Evolutionary conservation across 2,888 invertebrate species (phyloP), one percentile per base, ranked within the genome.

Genomic region (Rhamphomyia laevipes): DNA sequence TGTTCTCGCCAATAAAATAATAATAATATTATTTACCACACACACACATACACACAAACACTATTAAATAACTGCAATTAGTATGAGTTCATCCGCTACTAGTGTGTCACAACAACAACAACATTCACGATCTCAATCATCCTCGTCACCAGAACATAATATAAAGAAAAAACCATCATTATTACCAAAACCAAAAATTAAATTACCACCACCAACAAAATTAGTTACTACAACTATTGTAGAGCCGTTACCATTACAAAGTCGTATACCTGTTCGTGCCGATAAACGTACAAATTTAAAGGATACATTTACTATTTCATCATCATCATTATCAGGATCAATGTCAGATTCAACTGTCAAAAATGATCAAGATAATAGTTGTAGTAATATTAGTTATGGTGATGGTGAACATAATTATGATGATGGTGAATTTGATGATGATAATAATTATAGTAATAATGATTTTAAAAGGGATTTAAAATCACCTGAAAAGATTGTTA

Each of bases 131-230:
- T 51, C 40, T 27, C 35, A 37, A 30, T 50, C 50, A 35, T 23
- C 51, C 15, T 23, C 43, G 9, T 23, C 53, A 27, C 45, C 51
- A 18, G 46, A 43, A 18, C 30, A 46, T 44, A 35, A 45, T 31
- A 18, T 27, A 40, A 50, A 43, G 48, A 51, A 43, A 51, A 66
- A 68, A 55, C 68, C 68, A 38, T 68, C 68, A 44, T 57, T 68
- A 57, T 53, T 68, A 58, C 68, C 68, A 44, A 68, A 69, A 58
- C 68, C 68, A 57, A 68, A 67, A 62, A 62, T 67, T 31, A 54
- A 53, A 46, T 41, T 54, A 42, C 62, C 67, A 46, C 63, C 59
- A 49, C 53, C 58, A 62, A 55, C 62, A 63, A 51, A 58, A 59
- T 27, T 59, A 63, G 12, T 55, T 45, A 33, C 48, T 27, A 10